Evolutionary conservation across 1,140 invertebrate species (phyloP), one percentile per base, ranked within the genome.

Genomic region (Lepidostoma basale): DNA sequence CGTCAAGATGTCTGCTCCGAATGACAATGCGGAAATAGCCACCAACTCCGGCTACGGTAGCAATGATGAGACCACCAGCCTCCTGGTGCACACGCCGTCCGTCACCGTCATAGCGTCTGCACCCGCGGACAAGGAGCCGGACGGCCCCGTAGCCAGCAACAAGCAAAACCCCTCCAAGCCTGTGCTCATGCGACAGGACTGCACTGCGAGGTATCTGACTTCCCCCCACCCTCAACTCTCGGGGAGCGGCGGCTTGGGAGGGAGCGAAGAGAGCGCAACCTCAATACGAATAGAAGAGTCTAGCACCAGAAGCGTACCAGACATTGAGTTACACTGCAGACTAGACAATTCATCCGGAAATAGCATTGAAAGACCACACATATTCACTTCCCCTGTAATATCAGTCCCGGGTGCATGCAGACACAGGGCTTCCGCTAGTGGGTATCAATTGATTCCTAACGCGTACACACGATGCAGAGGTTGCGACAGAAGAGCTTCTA

Each of bases 261-360:
- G 90, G 30, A 92, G 90, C 73, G 91, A 93, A 79, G 92, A 93
- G 78, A 91, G 90, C 75, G 86, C 83, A 40, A 85, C 88, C 4
- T 81, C 81, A 8, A 74, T 85, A 10, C 80, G 81, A 76, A 77
- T 85, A 63, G 87, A 87, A 75, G 89, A 92, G 62, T 86, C 86
- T 49, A 88, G 89, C n/a, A 88, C 91, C 9, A 86, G 92, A 76
- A 93, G 91, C 69, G 93, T 95, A 69, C 93, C 93, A 12, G 93
- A 95, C 77, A 92, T 96, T 74, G 93, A 95, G 81, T 83, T 95
- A 62, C 92, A 95, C 79, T 93, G 91, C 78, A 78, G 85, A 59
- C 77, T 77, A 70, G 84, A 82, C 59, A 75, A 75, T 59, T 78
- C 76, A 30, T 71, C 72, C 65, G 68, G 72, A 58, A 75, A 65